These are phyloP conservation scores for Atopsyche davidsoni DNA, from an alignment of 1,140 invertebrate genomes.

Conservation along the genomic window DNA sequence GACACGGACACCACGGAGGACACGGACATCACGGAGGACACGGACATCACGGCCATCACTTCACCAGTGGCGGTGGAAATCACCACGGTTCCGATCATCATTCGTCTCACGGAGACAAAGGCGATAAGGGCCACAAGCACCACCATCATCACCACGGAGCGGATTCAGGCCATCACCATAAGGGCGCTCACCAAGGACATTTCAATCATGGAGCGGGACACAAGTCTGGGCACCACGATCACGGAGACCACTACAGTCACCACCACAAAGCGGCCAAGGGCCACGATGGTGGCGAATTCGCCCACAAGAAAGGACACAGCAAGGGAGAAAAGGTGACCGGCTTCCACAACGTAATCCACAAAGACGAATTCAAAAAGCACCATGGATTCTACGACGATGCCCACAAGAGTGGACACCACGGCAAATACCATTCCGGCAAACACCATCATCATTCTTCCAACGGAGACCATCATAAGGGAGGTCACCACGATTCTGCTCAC, in stretches of 20 bases:
- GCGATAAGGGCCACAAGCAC: constrained; percentile 40
- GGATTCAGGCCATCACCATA: constrained; percentile 33
- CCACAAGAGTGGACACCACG: constrained; percentile 56
- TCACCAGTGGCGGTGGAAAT: constrained; percentile 33
- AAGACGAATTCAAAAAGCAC: constrained; percentile 70
- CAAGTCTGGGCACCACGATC: constrained; percentile 37
- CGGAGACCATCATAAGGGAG: constrained; percentile 47
- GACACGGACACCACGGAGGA: neutral
- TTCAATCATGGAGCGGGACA: constrained; percentile 38
- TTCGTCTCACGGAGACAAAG: constrained; percentile 40
- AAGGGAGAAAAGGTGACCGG: constrained; percentile 64
- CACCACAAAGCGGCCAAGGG: constrained; percentile 47
- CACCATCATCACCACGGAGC: constrained; percentile 37
- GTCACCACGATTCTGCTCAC: constrained; percentile 44
- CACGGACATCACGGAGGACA: constrained; percentile 2
- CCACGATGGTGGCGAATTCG: constrained; percentile 63
- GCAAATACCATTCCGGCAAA: constrained; percentile 48
- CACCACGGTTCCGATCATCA: constrained; percentile 36
- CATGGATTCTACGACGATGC: constrained; percentile 66
- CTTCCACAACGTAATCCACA: constrained; percentile 65
- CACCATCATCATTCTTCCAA: constrained; percentile 42
- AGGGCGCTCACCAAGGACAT: constrained; percentile 35
- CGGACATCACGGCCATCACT: constrained; percentile 5
- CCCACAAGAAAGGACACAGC: constrained; percentile 60
- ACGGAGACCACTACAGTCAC: constrained; percentile 41